phyloP scores from a whole-genome alignment of 2,888 invertebrate genomes.

The Acrobasis suavella region DNA sequence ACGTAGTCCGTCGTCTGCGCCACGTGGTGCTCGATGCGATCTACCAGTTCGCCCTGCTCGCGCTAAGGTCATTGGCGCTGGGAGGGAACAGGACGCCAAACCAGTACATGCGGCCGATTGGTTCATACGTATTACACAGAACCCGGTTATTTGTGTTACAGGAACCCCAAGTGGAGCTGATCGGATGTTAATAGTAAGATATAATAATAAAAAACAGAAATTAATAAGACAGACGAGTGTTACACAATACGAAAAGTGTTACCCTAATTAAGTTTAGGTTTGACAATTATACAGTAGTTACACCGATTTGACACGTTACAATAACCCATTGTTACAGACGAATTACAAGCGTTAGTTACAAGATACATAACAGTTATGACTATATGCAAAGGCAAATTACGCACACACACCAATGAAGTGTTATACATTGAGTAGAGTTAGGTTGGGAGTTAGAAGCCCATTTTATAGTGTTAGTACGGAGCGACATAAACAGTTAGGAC shows the following conservation, averaged over 20 bases:
- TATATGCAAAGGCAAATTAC: conserved; percentile 78
- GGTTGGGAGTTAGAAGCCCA: conserved; percentile 64
- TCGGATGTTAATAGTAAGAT: conserved; percentile 49
- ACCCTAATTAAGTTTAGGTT: conserved; percentile 36
- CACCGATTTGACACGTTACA: conserved; percentile 57
- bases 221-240: conserved; percentile 25
- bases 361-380: conserved; percentile 64
- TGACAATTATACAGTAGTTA: conserved; percentile 35
- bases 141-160: conserved; percentile 56
- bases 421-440: conserved; percentile 58
- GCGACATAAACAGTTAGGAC: conserved; percentile 59
- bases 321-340: conserved; percentile 49
- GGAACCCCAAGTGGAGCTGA: conserved; percentile 57
- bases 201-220: conserved; percentile 35
- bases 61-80: conserved; percentile 67
- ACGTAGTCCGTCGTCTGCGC: conserved; percentile 93
- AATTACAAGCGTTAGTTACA: conserved; percentile 40
- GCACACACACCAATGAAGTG: conserved; percentile 77
- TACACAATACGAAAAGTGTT: conserved; percentile 35
- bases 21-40: conserved; percentile 97
- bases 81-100: conserved; percentile 62
- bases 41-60: conserved; percentile 95
- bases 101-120: conserved; percentile 64
- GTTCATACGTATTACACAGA: conserved; percentile 68
- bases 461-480: conserved; percentile 67